A percentile compares a stretch with the other conserved stretches of the same genome.
Conservation (phyloP, 2,113 vertebrate species). For the Lucifuga dentata region DNA sequence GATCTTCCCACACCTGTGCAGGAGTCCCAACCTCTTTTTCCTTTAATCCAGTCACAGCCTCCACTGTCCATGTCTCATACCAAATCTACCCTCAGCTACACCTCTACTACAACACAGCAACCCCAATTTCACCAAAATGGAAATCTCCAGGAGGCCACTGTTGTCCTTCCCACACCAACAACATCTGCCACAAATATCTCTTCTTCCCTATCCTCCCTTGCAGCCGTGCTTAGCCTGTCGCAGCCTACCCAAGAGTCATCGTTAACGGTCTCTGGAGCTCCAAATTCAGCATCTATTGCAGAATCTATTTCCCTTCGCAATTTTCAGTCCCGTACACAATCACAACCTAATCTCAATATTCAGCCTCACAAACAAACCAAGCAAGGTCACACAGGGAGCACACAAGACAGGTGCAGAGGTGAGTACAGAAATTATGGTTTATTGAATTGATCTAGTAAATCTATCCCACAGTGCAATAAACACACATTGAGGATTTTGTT, state of each 20-base stretch:
- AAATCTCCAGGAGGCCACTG: slow-evolving; percentile 31
- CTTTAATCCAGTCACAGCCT: slow-evolving; percentile 42
- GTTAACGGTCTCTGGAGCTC: slow-evolving; percentile 15
- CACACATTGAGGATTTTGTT: neutral
- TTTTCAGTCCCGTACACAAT: slow-evolving; percentile 17
- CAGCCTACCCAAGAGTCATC: slow-evolving; percentile 60
- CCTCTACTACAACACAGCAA: slow-evolving; percentile 28
- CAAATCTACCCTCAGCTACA: slow-evolving; percentile 17
- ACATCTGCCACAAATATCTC: slow-evolving; percentile 54
- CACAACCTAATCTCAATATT: slow-evolving; percentile 20
- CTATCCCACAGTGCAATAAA: neutral
- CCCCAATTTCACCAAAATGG: slow-evolving; percentile 13
- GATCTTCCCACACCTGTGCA: slow-evolving; percentile 80
- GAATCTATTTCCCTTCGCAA: slow-evolving; percentile 32
- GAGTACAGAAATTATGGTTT: slow-evolving; percentile 16
- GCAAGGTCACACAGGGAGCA: slow-evolving; percentile 44
- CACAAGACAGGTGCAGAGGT: slow-evolving; percentile 71
- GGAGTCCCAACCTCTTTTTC: slow-evolving; percentile 76
- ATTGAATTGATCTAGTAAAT: neutral
- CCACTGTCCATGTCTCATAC: slow-evolving; percentile 26
- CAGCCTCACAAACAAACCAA: slow-evolving; percentile 53
- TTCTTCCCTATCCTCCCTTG: slow-evolving; percentile 34
- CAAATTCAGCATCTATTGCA: slow-evolving; percentile 42
- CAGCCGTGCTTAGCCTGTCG: slow-evolving; percentile 46
- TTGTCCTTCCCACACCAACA: slow-evolving; percentile 40